Base-by-base conservation (phyloP, 2,888 invertebrate species). In the Macrophya alboannulata region DNA sequence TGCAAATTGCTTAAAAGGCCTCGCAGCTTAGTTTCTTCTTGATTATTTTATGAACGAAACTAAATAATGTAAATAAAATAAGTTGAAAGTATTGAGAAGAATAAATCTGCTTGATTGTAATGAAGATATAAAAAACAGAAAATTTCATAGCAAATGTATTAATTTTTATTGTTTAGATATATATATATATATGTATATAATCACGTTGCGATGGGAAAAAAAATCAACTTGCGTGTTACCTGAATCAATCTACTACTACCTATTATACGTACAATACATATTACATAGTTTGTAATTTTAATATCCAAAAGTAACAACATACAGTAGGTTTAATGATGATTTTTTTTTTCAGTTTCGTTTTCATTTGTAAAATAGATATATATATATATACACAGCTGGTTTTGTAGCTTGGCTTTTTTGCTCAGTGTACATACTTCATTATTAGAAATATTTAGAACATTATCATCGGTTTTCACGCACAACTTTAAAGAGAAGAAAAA, bases 1-100 rank as follows among this genome's bases (percentile, higher is more conserved):
- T 87, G 96, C 96, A 37, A 96, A 93, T 87, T 94, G 92, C 84
- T 89, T 94, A 37, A 94, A 94, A 90, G 94, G 94, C 74, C 89
- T 94, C 83, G 92, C 93, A 9, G 89, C 94, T 3, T 92, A 91
- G 88, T 87, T 81, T 40, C 15, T 4, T 74, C 15, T 31, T 31
- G 25, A 68, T 68, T 2, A 31, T 31, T 31, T 31, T 31, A 31
- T 31, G 31, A 17, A 37, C 17, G 15, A 17, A 71, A 9, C 17
- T n/a, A 45, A 45, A 40, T 21, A 15, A 74, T 40, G 21, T 40
- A 40, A 40, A 31, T 31, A 31, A 12, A 21, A 43, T 6, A 43
- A n/a, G n/a, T 9, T 10, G 76, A 77, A 17, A 51, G 17, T n/a
- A 84, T 86, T 88, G 84, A 88, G 88, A 81, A 31, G 31, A 31